Conservation (phyloP, 53 echinoderm and acorn worm species). For the Holothuria leucospilota region DNA sequence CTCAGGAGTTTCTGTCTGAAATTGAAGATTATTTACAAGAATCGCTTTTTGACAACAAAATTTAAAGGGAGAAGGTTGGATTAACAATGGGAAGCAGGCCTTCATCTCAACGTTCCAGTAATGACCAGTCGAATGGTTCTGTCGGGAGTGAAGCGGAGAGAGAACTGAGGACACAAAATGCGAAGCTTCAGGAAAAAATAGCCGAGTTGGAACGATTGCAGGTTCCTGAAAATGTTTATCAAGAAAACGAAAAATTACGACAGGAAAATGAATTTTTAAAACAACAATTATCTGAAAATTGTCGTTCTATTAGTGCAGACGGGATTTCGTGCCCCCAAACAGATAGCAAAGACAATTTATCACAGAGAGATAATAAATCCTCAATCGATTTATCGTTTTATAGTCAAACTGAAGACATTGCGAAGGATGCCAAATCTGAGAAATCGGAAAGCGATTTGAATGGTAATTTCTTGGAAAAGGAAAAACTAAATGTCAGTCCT, state of each 20-base stretch:
- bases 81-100: conserved; percentile 68
- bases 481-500: no score
- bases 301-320: conserved; percentile 7
- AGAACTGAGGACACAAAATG: conserved; percentile 54
- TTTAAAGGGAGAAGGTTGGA: no score
- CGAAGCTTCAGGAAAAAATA: conserved; percentile 43
- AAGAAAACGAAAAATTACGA: conserved; percentile 64
- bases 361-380: background rate
- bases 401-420: conserved; percentile 7
- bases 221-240: conserved; percentile 13
- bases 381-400: background rate
- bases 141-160: conserved; percentile 7
- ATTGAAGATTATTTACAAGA: no score
- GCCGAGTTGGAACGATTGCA: conserved; percentile 36
- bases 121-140: conserved; percentile 32
- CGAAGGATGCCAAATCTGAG: conserved; percentile 14
- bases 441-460: background rate
- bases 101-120: conserved; percentile 39
- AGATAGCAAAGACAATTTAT: background rate
- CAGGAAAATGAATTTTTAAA: conserved; percentile 56
- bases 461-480: no score
- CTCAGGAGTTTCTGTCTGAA: no score
- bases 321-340: background rate
- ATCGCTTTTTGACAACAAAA: no score
- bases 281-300: conserved; percentile 17